phyloP scores from a whole-genome alignment of 2,113 vertebrate species.

The Pyxicephalus adspersus region DNA sequence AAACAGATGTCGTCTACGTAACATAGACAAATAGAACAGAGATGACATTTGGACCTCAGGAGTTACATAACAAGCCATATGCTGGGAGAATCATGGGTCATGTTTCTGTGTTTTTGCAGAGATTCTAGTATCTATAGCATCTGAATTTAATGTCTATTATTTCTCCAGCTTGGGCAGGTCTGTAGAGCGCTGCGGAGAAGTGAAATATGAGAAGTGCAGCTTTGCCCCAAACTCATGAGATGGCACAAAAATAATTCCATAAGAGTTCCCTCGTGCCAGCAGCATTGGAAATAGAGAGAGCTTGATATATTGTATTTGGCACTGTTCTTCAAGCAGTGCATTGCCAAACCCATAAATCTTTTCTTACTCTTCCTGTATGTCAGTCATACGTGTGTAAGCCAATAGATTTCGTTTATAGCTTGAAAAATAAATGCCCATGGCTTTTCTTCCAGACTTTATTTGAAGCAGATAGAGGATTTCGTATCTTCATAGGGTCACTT shows the following conservation, averaged over 20 bases:
- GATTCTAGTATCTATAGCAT: not conserved
- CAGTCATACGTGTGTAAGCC: not conserved
- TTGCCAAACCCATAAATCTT: not conserved
- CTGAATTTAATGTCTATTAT: not conserved
- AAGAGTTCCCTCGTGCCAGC: not conserved
- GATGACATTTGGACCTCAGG: too few relatives aligned
- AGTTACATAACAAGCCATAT: not conserved
- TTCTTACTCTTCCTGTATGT: not conserved
- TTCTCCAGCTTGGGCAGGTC: not conserved
- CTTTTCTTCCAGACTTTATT: too few relatives aligned
- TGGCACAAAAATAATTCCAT: not conserved
- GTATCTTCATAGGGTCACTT: too few relatives aligned
- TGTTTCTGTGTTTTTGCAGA: not conserved
- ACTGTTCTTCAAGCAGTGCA: not conserved
- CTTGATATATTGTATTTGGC: not conserved
- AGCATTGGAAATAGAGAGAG: not conserved
- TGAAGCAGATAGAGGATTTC: too few relatives aligned
- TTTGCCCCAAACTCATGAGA: not conserved
- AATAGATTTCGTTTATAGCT: too few relatives aligned
- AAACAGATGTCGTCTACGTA: not conserved
- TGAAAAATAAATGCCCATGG: too few relatives aligned
- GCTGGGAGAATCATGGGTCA: not conserved
- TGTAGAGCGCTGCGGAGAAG: not conserved
- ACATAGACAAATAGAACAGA: too few relatives aligned
- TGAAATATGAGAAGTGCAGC: not conserved